Base-by-base conservation (phyloP, 2,113 vertebrate species). In the Ia io region DNA sequence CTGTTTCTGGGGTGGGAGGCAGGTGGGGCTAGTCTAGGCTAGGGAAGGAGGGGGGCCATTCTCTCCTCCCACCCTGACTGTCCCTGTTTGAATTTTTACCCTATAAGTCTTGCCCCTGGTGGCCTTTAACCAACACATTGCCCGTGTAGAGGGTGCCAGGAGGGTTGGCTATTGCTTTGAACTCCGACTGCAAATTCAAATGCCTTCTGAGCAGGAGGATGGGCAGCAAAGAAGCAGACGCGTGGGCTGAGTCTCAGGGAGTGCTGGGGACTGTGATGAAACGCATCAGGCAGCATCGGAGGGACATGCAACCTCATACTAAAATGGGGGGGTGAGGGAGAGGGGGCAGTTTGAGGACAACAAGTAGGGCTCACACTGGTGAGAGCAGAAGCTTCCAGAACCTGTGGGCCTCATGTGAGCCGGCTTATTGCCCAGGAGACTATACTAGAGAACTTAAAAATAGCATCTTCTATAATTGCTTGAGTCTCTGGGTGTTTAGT, bases 391-490 rank as follows among this genome's bases (percentile, higher is more conserved):
- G 44, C 69, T 95, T 93, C 92, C 44, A 51, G 95, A 96, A 82
- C 69, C 74, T 37, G 25, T 25, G 63, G 40, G 32, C 10, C 42
- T 71, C 78, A 85, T 35, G 61, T 82, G 37, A 95, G 40, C 74
- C 5, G 2, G 79, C 85, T 92, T 61, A 84, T 77, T 93, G 74
- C 97, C 91, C 88, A 79, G 84, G 93, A 95, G 94, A 95, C 63
- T n/a, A 44, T 28, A 69, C 63, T 77, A 86, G 51, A 84, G 95
- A 91, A 80, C 73, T 96, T 97, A 96, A 97, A 96, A 97, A 97
- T 97, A 97, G 92, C 96, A 97, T 88, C 91, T 95, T 92, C 92
- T 96, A 90, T 95, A 97, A 97, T 96, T 95, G 95, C 71, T 93
- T 77, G 82, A 95, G 78, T 96, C 96, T 96, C 95, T 94, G 94